Base-by-base conservation (phyloP, 2,113 vertebrate genomes). In the Chionodraco myersi region DNA sequence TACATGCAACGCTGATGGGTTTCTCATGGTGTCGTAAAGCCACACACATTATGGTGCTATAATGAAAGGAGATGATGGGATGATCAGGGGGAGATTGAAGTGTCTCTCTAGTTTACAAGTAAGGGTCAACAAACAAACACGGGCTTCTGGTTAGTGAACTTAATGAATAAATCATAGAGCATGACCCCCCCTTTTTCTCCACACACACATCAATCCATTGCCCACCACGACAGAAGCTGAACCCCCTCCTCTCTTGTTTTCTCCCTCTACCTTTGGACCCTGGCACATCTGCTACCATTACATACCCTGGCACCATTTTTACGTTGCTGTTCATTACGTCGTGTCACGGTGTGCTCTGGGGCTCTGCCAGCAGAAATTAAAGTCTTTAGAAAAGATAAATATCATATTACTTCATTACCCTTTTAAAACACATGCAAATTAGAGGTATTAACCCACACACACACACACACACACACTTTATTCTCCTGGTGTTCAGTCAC, bases 361-460 rank as follows among this genome's bases (percentile, higher is more conserved):
- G 90, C 77, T 77, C 87, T 77, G 96, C 96, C 96, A 96, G 85
- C 75, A 95, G 95, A 97, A 96, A 97, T 97, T 96, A 96, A 96
- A 97, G 96, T 97, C 96, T 96, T 97, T 96, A 95, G 96, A 94
- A 94, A 97, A 97, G 96, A 98, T 97, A 97, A 98, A 98, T 96
- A 98, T 98, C 96, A 96, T 96, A 97, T 97, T 97, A 98, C 96
- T 97, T 97, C 96, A 98, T 99, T 98, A 97, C 95, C 96, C 96
- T 97, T 97, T 98, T 96, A 97, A 97, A 97, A 96, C 96, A 96
- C 95, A 97, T 97, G 97, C 96, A 97, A 97, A 97, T 98, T 95
- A 96, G 96, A 95, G 94, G 95, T 95, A 97, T 97, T 97, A 96
- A 95, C 82, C 95, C 95, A 66, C 74, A 74, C 70, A 56, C 94